phyloP scores from a whole-genome alignment of 2,797 vertebrate species.

The Cuniculus paca region DNA sequence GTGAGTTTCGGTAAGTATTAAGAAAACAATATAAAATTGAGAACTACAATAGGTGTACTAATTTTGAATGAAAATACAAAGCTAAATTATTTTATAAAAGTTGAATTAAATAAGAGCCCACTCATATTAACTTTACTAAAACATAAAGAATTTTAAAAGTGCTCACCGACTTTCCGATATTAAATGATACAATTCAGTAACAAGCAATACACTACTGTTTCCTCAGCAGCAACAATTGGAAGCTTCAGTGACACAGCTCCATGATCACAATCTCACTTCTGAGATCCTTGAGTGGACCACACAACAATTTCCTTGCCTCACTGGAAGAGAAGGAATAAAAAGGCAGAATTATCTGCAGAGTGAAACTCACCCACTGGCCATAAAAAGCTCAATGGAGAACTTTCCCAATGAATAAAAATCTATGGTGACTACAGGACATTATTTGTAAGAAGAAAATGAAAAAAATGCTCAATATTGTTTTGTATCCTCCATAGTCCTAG shows the following conservation, averaged over 20 bases:
- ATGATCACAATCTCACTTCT: not conserved
- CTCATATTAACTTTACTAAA: conserved; percentile 74
- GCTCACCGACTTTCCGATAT: conserved; percentile 27
- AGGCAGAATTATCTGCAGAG: not conserved
- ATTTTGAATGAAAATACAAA: conserved; percentile 85
- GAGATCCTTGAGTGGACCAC: conserved; percentile 38
- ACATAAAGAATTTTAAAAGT: conserved; percentile 53
- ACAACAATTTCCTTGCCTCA: not conserved
- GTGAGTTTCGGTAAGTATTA: conserved; percentile 64
- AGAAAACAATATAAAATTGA: conserved; percentile 81
- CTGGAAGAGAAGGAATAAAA: not conserved
- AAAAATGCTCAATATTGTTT: not conserved
- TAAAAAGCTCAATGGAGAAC: not conserved
- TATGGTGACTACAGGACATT: not conserved
- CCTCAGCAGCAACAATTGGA: not conserved
- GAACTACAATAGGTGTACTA: conserved; percentile 79
- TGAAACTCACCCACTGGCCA: not conserved
- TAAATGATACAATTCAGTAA: not conserved
- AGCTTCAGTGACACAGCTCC: not conserved
- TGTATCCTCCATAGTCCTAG: not conserved
- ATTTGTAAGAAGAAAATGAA: conserved; percentile 38
- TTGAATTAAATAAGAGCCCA: conserved; percentile 78
- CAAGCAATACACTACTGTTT: conserved; percentile 6
- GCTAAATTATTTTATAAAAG: conserved; percentile 82
- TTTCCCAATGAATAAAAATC: conserved; percentile 29